Evolutionary conservation across 2,797 vertebrate genomes (phyloP).

Genomic region (Crocidura indochinensis): DNA sequence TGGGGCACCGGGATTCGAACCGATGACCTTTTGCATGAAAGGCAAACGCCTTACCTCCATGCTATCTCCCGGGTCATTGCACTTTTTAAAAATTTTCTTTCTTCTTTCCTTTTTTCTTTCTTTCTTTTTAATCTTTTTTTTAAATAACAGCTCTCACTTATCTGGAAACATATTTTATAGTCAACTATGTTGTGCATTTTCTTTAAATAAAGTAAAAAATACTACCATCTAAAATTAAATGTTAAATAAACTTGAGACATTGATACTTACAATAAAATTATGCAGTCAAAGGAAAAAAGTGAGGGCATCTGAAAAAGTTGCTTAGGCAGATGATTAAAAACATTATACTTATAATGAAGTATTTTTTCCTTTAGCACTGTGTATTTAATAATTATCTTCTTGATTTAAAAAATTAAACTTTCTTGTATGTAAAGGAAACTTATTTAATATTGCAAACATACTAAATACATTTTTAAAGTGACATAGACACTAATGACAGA

Average conservation of each 20-base stretch:
- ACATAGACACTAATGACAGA: not conserved
- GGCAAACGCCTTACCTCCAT: no score
- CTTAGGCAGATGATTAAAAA: constrained; percentile 52
- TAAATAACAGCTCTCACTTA: no score
- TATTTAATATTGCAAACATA: constrained; percentile 9
- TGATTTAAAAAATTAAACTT: constrained; percentile 20
- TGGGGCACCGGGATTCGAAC: no score
- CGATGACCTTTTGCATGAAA: no score
- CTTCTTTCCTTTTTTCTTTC: no score
- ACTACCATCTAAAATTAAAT: constrained; percentile 40
- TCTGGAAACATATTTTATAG: no score
- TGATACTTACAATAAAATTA: constrained; percentile 52
- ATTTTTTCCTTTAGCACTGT: constrained; percentile 35
- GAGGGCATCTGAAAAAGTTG: constrained; percentile 48
- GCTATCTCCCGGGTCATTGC: no score
- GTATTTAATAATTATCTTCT: constrained; percentile 48
- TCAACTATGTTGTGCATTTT: no score
- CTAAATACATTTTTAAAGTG: constrained; percentile 29
- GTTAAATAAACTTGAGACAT: constrained; percentile 52
- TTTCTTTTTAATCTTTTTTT: no score
- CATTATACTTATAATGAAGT: constrained; percentile 48
- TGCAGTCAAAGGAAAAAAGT: constrained; percentile 59
- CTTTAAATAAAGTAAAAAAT: no score
- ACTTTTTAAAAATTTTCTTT: no score
- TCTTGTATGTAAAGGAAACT: constrained; percentile 30